A percentile compares a stretch with the other conserved stretches of the same genome.
phyloP scores from a whole-genome alignment of 2,888 invertebrate genomes.

The Trichogramma evanescens region DNA sequence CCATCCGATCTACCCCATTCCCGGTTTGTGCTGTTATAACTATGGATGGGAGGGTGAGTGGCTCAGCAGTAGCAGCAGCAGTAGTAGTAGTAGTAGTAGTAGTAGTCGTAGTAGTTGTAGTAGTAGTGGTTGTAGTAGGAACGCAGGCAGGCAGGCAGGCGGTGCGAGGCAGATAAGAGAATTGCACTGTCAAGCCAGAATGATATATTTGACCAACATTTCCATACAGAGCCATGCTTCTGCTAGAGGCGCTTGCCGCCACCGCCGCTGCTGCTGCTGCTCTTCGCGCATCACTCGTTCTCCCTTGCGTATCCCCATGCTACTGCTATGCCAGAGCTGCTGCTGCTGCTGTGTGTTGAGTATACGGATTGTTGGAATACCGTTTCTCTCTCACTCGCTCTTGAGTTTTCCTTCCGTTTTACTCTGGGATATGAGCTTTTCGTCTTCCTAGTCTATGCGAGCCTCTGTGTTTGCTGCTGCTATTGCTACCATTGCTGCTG shows the following conservation, averaged over 20 bases:
- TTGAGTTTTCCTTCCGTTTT: conserved; percentile 13
- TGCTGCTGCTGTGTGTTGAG: too few relatives aligned
- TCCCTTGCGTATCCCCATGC: neutral
- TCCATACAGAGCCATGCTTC: conserved; percentile 20
- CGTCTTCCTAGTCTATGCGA: neutral
- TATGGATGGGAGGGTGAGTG: conserved; percentile 17
- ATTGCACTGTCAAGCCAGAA: conserved; percentile 84
- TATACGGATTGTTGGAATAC: neutral
- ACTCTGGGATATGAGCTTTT: conserved; percentile 11
- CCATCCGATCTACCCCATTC: conserved; percentile 47
- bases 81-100: neutral
- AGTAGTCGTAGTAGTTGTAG: too few relatives aligned
- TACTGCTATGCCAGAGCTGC: too few relatives aligned
- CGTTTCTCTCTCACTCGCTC: conserved; percentile 28
- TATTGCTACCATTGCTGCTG: neutral
- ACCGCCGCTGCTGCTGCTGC: conserved; percentile 8
- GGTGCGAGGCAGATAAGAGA: conserved; percentile 62
- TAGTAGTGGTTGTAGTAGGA: neutral
- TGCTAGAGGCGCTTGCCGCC: conserved; percentile 9
- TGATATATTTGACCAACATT: conserved; percentile 78
- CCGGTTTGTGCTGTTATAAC: conserved; percentile 24
- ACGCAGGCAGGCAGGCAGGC: conserved; percentile 24
- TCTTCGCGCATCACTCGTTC: conserved; percentile 27
- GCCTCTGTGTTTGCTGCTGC: neutral
- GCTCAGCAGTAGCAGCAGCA: conserved; percentile 21